Base-by-base conservation (phyloP, 2,797 vertebrate species). In the Anabas testudineus region DNA sequence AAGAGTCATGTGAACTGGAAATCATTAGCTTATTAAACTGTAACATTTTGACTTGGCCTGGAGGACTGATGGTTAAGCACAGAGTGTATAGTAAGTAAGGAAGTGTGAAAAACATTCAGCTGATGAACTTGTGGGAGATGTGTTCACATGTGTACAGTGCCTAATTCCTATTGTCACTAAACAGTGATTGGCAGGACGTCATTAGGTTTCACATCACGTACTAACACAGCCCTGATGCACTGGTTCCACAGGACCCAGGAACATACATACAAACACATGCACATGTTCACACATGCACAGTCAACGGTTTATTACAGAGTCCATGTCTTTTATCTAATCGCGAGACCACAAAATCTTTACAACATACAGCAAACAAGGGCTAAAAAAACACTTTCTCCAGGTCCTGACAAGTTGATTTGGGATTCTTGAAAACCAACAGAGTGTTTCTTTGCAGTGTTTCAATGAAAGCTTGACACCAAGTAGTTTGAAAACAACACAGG, bases 151-250 rank as follows among this genome's bases (percentile, higher is more conserved):
- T 78, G 69, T 73, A 69, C 54, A 46, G 46, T 58, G 24, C 4
- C 39, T 78, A 49, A 26, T 72, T 60, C 42, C 71, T 59, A 58
- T 71, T 49, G 67, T 59, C 68, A 64, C 63, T 46, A 67, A 30
- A 52, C 42, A 74, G 46, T 47, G 46, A 59, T 43, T 52, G 42
- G 71, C 73, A 79, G 63, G 68, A 45, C 12, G 22, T 66, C 76
- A 71, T 39, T 86, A 76, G 66, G 71, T 87, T 85, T 87, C 82
- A 76, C 71, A 74, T 88, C 87, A 85, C 80, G 58, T 61, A 73
- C 74, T 4, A 13, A 59, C 58, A 74, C 45, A 82, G 71, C 75
- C 74, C 78, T 59, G 76, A 74, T 87, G 84, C 80, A 45, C 67
- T 37, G 57, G 49, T 65, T 74, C 67, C 67, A 68, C 55, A 62